Percentiles rank a stretch among this genome's conserved stretches.
phyloP scores from a whole-genome alignment of 2,888 invertebrate genomes.

The Caenorhabditis panamensis region DNA sequence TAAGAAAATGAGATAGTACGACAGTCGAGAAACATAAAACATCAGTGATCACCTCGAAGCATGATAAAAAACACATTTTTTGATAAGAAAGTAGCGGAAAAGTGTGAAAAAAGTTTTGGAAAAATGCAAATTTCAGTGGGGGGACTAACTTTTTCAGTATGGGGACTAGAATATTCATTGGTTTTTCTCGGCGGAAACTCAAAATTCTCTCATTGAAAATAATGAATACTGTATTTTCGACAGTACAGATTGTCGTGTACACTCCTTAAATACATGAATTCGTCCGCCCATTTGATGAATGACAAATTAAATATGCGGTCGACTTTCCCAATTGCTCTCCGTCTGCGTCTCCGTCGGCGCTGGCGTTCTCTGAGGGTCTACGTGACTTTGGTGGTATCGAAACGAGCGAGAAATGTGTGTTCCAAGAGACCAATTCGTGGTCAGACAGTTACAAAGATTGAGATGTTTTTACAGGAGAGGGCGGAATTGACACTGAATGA shows the following conservation, averaged over 20 bases:
- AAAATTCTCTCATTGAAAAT: too few species aligned
- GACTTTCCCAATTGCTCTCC: not conserved
- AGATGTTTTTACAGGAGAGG: not conserved
- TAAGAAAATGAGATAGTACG: too few species aligned
- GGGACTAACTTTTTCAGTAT: too few species aligned
- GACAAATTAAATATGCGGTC: conserved; percentile 5
- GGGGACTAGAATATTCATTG: too few species aligned
- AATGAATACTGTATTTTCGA: not conserved
- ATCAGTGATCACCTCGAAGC: too few species aligned
- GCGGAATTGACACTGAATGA: too few species aligned
- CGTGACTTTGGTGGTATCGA: conserved; percentile 12
- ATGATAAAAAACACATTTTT: too few species aligned
- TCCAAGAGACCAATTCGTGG: not conserved
- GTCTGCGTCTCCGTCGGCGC: conserved; percentile 2
- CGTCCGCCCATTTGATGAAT: not conserved
- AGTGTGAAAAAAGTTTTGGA: not conserved
- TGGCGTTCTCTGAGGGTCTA: conserved; percentile 3
- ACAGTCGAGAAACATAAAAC: too few species aligned
- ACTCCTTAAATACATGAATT: not conserved
- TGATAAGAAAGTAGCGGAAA: not conserved
- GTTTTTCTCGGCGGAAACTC: too few species aligned
- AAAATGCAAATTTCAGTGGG: too few species aligned
- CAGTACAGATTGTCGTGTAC: not conserved
- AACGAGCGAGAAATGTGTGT: not conserved
- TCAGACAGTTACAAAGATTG: not conserved